Base-by-base conservation (phyloP, 2,113 vertebrate genomes). In the Chamaetylas fuelleborni region DNA sequence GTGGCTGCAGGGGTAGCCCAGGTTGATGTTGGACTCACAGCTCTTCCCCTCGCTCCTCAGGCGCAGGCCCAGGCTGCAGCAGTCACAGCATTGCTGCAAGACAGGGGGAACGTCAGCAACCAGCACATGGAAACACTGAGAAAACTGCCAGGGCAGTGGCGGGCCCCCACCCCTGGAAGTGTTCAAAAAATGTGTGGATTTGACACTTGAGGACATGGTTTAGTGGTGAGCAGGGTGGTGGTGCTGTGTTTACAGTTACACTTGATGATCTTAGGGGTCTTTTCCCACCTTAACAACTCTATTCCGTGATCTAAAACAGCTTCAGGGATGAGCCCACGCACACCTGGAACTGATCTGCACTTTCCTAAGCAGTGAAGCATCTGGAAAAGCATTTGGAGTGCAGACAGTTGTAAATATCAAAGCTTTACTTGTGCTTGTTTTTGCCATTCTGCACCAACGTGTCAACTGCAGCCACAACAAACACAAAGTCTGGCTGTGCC, bases 21-120 rank as follows among this genome's bases (percentile, higher is more conserved):
- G 98, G 77, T 98, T 98, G 69, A 98, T 97, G 95, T 98, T 98
- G 50, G 96, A 96, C 36, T 98, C 97, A 0, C 99, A 99, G 12
- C 92, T 94, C 36, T 95, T 97, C 34, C 98, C 98, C 82, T 98
- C 98, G 0, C 85, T 97, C 51, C 96, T 96, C 34, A 99, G 77
- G 1, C 95, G 97, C 65, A 99, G 95, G 20, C 99, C 99, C 85
- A 99, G 96, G 9, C 97, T 95, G 36, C 99, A 99, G 95, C 99
- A 99, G 86, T 98, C 99, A 57, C 99, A 99, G 97, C 99, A 99
- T 98, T 99, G 98, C 95, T 97, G 90, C 40, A 93, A 76, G 36
- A 61, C 43, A 24, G 74, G 36, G 45, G 92, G 11, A 73, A 31
- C 1, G 1, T 60, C 29, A 48, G 48, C 14, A 66, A 24, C 1